Percentiles rank a stretch among this genome's conserved stretches.
Conservation (phyloP, 2,888 invertebrate species). For the Chymomyza caudatula region DNA sequence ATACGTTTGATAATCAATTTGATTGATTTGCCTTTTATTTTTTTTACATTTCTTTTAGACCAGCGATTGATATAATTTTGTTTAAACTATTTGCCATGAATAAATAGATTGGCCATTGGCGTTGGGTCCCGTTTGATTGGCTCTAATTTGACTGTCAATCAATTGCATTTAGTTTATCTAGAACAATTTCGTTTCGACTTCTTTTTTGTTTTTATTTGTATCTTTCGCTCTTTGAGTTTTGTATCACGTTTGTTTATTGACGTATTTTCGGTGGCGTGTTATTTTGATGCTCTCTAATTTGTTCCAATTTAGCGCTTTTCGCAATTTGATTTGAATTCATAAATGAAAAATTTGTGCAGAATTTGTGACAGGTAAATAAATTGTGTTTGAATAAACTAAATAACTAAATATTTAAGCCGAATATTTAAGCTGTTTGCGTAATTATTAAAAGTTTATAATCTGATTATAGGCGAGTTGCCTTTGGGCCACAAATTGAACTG, state of each 20-base stretch:
- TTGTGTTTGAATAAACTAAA: not conserved
- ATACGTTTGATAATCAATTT: conserved; percentile 47
- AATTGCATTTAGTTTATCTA: conserved; percentile 25
- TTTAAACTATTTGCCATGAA: conserved; percentile 53
- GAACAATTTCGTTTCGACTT: conserved; percentile 7
- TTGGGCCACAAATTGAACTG: not conserved
- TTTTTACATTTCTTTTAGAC: not conserved
- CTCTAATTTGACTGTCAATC: conserved; percentile 70
- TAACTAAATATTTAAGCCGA: not conserved
- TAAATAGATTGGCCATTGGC: conserved; percentile 11
- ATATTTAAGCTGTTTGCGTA: not conserved
- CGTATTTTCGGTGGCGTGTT: conserved; percentile 31
- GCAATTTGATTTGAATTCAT: not conserved
- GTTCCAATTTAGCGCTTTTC: not conserved
- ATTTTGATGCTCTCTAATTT: conserved; percentile 9
- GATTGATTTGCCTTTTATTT: conserved; percentile 55
- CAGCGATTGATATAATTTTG: conserved; percentile 22
- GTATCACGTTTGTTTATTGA: conserved; percentile 35
- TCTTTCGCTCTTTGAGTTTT: conserved; percentile 15
- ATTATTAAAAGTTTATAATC: not conserved
- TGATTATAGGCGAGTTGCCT: not conserved
- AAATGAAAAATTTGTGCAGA: not conserved
- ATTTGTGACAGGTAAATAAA: not conserved
- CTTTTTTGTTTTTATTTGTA: conserved; percentile 9
- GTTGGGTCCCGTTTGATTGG: conserved; percentile 46